Evolutionary conservation across 2,113 vertebrate genomes (phyloP), one percentile per base, ranked within the genome.

Genomic region (Physeter macrocephalus): DNA sequence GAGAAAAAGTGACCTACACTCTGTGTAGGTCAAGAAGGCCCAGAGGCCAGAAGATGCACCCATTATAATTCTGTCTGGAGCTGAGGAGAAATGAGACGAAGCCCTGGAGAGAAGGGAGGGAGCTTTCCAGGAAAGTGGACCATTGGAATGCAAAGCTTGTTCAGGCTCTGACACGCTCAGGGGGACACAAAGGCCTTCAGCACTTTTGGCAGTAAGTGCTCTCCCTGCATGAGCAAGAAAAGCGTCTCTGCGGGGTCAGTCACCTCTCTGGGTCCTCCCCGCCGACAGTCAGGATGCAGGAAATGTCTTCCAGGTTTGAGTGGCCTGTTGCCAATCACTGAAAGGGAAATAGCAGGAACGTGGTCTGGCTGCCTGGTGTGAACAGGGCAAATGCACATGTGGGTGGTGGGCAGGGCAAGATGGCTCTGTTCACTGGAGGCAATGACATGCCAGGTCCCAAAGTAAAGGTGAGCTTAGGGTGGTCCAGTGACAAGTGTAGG

Each of bases 41-140:
- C 61, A 8, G 23, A 46, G 43, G 46, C 67, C 46, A 72, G 34
- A 77, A 43, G 49, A 59, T 57, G 6, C 7, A 49, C 27, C 72
- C 39, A 8, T 5, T 67, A 39, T 29, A 36, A 39, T 31, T 36
- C 57, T 13, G 23, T 46, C 43, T 86, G 59, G 61, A 12, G 27
- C 59, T n/a, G 36, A 81, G 43, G 20, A 69, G 62, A 64, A 29
- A 81, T 12, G 71, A 57, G 64, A 61, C 6, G n/a, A 61, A 6
- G 27, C 2, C 0, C 46, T 49, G 61, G 74, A 88, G 77, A 72
- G 39, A 46, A 93, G 66, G 27, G 54, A 62, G 39, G 66, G 81
- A 52, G 72, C 94, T 97, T 97, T 97, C 96, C 95, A 97, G 96
- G 96, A 97, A 96, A 93, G 61, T 17, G 0, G 1, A 11, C 27